A percentile compares a stretch with the other conserved stretches of the same genome.
phyloP scores from a whole-genome alignment of 2,888 invertebrate genomes.

The Lycocerus yunnanus region DNA sequence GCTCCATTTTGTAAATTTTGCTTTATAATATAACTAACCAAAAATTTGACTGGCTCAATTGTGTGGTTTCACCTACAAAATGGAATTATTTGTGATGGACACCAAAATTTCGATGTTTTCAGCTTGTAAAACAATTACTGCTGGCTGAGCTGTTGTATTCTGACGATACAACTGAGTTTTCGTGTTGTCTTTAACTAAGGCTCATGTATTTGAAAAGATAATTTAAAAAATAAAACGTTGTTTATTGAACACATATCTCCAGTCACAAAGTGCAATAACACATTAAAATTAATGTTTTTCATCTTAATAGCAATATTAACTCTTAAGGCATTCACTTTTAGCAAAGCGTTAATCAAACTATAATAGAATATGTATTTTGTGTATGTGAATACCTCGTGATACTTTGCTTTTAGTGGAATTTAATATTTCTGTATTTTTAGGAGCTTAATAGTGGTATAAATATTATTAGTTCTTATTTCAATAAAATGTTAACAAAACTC shows the following conservation, averaged over 20 bases:
- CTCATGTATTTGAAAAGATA: background rate
- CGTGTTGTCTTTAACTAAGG: background rate
- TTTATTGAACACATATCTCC: conserved; percentile 43
- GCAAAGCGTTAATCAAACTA: conserved; percentile 38
- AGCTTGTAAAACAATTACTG: background rate
- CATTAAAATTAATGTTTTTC: conserved; percentile 24
- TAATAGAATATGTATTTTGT: conserved; percentile 48
- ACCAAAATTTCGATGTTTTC: background rate
- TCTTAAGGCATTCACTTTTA: conserved; percentile 38
- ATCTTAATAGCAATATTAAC: conserved; percentile 39
- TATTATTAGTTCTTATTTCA: conserved; percentile 50
- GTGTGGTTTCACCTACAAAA: background rate
- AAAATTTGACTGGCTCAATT: background rate
- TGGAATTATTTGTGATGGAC: background rate
- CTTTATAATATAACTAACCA: background rate
- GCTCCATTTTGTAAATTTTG: background rate
- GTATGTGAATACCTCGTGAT: conserved; percentile 51
- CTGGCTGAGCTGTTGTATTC: background rate
- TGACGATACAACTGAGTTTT: background rate
- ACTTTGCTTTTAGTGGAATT: conserved; percentile 51
- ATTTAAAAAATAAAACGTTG: conserved; percentile 16
- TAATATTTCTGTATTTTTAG: conserved; percentile 49
- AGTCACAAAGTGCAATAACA: conserved; percentile 45
- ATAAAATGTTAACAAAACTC: conserved; percentile 40
- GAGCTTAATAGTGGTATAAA: conserved; percentile 47